Evolutionary conservation across 2,113 vertebrate species (phyloP).

Genomic region (Trichechus manatus): DNA sequence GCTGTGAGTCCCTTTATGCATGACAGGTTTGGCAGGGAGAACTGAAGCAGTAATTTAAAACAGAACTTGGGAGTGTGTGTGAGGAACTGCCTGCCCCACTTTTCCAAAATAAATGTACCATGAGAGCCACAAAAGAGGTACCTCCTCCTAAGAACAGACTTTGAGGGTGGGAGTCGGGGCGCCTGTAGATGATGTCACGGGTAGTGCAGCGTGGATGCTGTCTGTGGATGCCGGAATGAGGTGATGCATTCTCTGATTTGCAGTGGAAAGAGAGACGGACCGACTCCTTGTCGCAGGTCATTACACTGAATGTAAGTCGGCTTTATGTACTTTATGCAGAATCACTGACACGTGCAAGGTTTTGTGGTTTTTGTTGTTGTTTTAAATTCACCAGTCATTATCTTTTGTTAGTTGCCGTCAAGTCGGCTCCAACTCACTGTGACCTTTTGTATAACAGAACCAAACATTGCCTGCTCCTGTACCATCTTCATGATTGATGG

Average conservation of each 20-base stretch:
- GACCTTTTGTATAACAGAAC: not conserved
- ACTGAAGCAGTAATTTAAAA: conserved; percentile 62
- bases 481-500: not conserved
- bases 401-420: not conserved
- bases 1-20: not conserved
- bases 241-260: not conserved
- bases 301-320: accelerated
- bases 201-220: not conserved
- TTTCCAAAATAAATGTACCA: conserved; percentile 53
- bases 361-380: not conserved
- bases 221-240: not conserved
- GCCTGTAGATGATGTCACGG: not conserved
- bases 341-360: accelerated
- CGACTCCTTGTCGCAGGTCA: accelerated
- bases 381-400: not conserved
- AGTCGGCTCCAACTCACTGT: not conserved
- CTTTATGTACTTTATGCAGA: not conserved
- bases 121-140: conserved; percentile 16
- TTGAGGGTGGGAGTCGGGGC: not conserved
- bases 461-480: not conserved
- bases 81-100: not conserved
- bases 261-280: not conserved
- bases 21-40: conserved; percentile 49
- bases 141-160: conserved; percentile 39
- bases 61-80: conserved; percentile 1